Percentiles rank a stretch among this genome's conserved stretches.
Evolutionary conservation across 2,797 vertebrate genomes (phyloP).

Genomic region (Carcharodon carcharias): DNA sequence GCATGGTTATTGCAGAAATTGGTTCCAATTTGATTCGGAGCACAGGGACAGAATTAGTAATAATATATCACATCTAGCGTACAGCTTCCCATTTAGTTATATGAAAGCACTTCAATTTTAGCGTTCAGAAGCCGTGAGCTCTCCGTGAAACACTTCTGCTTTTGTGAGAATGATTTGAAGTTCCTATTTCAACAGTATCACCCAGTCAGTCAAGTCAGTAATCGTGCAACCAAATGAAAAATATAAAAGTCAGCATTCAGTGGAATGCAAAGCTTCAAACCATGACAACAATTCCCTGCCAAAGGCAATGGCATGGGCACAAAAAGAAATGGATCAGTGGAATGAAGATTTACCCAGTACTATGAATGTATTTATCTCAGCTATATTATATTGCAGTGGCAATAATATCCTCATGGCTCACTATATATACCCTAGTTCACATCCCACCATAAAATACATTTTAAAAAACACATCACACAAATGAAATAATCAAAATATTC

Average conservation of each 20-base stretch:
- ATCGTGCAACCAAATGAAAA: background rate
- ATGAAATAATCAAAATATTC: background rate
- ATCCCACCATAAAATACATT: background rate
- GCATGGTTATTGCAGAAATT: background rate
- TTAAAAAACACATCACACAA: background rate
- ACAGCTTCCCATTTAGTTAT: background rate
- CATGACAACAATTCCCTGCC: background rate
- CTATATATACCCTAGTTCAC: background rate
- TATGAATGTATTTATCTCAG: background rate
- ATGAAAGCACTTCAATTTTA: background rate
- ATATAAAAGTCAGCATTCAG: background rate
- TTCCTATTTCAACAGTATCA: background rate
- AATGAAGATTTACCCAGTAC: background rate
- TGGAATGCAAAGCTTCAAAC: background rate
- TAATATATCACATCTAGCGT: background rate
- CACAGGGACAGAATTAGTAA: background rate
- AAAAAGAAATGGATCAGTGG: background rate
- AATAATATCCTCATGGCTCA: background rate
- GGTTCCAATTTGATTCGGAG: background rate
- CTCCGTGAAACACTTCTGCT: constrained; percentile 1
- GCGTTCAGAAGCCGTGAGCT: background rate
- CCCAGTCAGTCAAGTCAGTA: background rate
- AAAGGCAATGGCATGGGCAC: background rate
- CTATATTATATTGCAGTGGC: background rate
- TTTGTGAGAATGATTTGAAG: background rate